phyloP scores from a whole-genome alignment of 2,113 vertebrate species.

The Poicephalus meyeri region DNA sequence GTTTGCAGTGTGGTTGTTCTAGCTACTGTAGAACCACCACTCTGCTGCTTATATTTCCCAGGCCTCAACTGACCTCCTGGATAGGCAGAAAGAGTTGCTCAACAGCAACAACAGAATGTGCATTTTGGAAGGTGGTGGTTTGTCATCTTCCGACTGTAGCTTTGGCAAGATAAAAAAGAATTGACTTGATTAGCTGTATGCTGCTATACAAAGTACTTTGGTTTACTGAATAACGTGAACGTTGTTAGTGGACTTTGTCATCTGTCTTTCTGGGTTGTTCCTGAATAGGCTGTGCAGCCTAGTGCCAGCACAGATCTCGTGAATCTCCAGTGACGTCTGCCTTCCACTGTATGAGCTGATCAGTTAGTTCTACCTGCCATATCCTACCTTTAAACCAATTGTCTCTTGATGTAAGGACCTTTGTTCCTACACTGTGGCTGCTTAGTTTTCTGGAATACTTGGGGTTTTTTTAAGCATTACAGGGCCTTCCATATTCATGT shows the following conservation, averaged over 20 bases:
- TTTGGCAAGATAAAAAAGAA: not conserved
- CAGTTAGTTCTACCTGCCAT: not conserved
- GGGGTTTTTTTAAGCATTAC: not conserved
- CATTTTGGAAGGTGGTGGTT: not conserved
- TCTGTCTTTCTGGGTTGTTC: not conserved
- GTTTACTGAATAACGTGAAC: not conserved
- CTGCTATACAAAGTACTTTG: not conserved
- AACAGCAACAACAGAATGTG: not conserved
- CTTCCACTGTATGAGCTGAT: not conserved
- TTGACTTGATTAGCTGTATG: not conserved
- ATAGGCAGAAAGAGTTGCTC: not conserved
- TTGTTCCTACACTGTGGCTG: not conserved
- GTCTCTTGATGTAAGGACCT: not conserved
- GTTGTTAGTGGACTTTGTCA: not conserved
- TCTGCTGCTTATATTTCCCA: not conserved
- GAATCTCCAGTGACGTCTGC: not conserved
- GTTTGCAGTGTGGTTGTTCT: not conserved
- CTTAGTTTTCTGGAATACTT: not conserved
- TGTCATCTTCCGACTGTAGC: not conserved
- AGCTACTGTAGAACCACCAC: not conserved
- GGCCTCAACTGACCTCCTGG: not conserved
- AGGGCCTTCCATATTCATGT: not conserved
- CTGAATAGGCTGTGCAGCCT: not conserved
- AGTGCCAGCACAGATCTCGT: not conserved
- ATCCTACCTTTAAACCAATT: not conserved